phyloP scores from a whole-genome alignment of 2,888 invertebrate species.

The Macaria notata region DNA sequence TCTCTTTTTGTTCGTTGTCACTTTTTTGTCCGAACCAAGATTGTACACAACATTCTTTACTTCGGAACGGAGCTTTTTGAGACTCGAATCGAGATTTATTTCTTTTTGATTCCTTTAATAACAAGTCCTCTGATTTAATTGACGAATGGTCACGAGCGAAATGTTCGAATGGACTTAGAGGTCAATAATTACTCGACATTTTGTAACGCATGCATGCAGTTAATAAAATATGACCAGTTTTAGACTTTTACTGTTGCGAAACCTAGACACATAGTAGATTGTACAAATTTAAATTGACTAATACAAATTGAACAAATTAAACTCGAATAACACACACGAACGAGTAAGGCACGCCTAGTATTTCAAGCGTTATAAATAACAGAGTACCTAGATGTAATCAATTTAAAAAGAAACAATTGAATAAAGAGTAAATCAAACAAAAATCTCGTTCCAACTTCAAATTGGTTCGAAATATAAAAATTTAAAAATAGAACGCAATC shows the following conservation, averaged over 20 bases:
- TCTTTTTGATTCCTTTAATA: conserved; percentile 76
- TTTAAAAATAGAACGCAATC: conserved; percentile 82
- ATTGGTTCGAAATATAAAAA: conserved; percentile 76
- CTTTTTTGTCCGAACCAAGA: conserved; percentile 80
- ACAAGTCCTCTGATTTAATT: conserved; percentile 75
- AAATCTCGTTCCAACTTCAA: conserved; percentile 55
- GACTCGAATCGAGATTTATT: conserved; percentile 70
- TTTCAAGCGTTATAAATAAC: no score
- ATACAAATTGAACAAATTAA: background rate
- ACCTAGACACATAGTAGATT: conserved; percentile 14
- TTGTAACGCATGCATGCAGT: conserved; percentile 29
- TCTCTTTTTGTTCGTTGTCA: conserved; percentile 79
- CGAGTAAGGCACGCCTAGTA: no score
- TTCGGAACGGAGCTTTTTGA: conserved; percentile 80
- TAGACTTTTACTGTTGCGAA: conserved; percentile 20
- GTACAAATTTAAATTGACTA: conserved; percentile 8
- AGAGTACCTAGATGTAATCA: no score
- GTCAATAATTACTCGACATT: conserved; percentile 56
- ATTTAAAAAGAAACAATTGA: conserved; percentile 4
- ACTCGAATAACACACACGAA: no score
- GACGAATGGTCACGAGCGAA: conserved; percentile 75
- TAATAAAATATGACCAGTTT: conserved; percentile 14
- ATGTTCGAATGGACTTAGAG: conserved; percentile 62
- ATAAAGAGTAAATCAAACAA: conserved; percentile 20
- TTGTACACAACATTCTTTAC: conserved; percentile 83